Evolutionary conservation across 92 coral and sea anemone genomes (phyloP).

Genomic region (Diadumene lineata): DNA sequence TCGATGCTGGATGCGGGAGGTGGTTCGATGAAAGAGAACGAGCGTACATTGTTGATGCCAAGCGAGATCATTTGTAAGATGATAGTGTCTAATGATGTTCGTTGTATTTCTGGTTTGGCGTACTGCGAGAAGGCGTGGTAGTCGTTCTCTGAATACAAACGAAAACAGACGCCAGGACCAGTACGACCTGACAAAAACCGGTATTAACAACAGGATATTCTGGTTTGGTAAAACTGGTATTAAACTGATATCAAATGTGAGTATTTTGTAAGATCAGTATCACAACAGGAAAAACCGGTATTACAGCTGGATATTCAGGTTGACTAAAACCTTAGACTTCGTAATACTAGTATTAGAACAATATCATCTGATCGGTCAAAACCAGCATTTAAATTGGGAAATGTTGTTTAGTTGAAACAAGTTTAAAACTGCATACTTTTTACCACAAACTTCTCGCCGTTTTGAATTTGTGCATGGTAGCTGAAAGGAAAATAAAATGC

Average conservation of each 20-base stretch:
- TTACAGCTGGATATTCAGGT: not conserved
- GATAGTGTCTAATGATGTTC: constrained; percentile 88
- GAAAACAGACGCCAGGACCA: constrained; percentile 98
- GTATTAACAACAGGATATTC: not conserved
- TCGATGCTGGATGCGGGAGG: constrained; percentile 92
- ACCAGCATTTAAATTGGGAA: too few species aligned
- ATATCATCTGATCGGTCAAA: not conserved
- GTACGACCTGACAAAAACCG: constrained; percentile 73
- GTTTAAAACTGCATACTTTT: too few species aligned
- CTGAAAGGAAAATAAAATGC: too few species aligned
- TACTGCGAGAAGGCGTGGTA: constrained; percentile 96
- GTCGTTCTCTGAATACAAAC: constrained; percentile 87
- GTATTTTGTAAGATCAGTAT: not conserved
- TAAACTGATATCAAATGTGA: not conserved
- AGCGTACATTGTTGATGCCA: constrained; percentile 84
- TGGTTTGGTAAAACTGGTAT: not conserved
- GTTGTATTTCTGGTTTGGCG: constrained; percentile 98
- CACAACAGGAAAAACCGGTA: not conserved
- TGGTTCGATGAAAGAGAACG: constrained; percentile 93
- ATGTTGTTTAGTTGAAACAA: too few species aligned
- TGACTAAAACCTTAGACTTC: not conserved
- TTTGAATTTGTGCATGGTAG: too few species aligned
- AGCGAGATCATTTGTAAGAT: constrained; percentile 93
- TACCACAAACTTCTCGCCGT: too few species aligned
- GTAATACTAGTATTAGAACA: not conserved